Evolutionary conservation across 2,113 vertebrate species (phyloP), one percentile per base, ranked within the genome.

Genomic region (Dascyllus trimaculatus): DNA sequence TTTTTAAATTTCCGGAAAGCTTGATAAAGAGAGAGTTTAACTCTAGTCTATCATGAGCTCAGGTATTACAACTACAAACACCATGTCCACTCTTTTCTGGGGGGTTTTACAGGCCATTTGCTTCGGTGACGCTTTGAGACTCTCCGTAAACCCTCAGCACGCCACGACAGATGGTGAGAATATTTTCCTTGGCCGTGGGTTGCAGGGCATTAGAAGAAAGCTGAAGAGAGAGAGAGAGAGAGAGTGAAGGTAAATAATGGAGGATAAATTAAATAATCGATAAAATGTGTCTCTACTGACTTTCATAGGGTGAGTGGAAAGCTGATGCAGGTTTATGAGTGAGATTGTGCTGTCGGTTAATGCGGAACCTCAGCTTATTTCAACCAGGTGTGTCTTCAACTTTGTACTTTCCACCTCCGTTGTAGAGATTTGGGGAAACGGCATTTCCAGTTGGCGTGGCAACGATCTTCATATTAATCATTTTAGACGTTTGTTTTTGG

Each of bases 151-250:
- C 61, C 38, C 70, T 71, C 43, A 1, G 58, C 78, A 32, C 24
- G 3, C 64, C 64, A 45, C 18, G 58, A 26, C 85, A 89, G 71
- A 87, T 80, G 75, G 74, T 75, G 65, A 75, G 71, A 75, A 58
- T 85, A 25, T 87, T 89, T 84, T 13, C 32, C 72, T 87, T 89
- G 84, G 85, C 84, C 1, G 0, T 32, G 11, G 15, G 13, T 35
- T 35, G 19, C 53, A 22, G 35, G 51, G 26, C 22, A 54, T 43
- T 43, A 73, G 56, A 48, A 2, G 1, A 26, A 53, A 69, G 9
- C 60, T 2, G 9, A 35, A 26, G 22, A 26, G 19, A 56, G 26
- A 52, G 21, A 26, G 22, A 26, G 19, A 56, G 26, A 52, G 21
- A 60, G 52, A 61, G 24, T 6, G 58, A 21, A 25, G 51, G 70